Base-by-base conservation (phyloP, 2,113 vertebrate species). In the Polypterus senegalus region DNA sequence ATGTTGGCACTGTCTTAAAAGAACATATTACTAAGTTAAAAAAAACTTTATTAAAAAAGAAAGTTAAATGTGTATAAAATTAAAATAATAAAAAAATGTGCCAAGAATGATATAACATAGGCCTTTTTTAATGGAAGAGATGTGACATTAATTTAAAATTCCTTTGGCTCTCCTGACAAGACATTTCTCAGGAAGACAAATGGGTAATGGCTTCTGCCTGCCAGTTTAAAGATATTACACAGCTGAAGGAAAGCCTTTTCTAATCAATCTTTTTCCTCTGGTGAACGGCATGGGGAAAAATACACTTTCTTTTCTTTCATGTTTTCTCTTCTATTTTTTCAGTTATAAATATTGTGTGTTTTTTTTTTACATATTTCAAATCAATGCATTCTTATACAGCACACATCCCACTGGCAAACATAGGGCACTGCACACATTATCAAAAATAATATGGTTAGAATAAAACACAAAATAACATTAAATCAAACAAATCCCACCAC, bases 91-190 rank as follows among this genome's bases (percentile, higher is more conserved):
- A 71, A 74, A 66, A 57, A 45, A 65, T 60, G 59, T 64, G 67
- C 68, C 69, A 65, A 61, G 62, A 61, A 55, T 72, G 70, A 69
- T 71, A 74, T 71, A 72, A 72, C 74, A 71, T 58, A 65, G 68
- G 63, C 71, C 63, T 73, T 73, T 71, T 75, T 73, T 66, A 70
- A 69, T 60, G 62, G 70, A 67, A 70, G 64, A 65, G 69, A 77
- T 73, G 67, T 76, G 73, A 67, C 68, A 62, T 69, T 73, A 75
- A 81, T 78, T 78, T 79, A 74, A 76, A 77, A 74, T 78, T 79
- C 73, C 74, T 77, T 70, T 66, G 66, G 72, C 68, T 65, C 64
- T 57, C 65, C 63, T 76, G 75, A 79, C 75, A 76, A 71, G 74
- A 60, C 71, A 72, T 75, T 74, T 70, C 69, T 73, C 74, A 72